Evolutionary conservation across 2,113 vertebrate species (phyloP).

Genomic region (Diadophis punctatus): DNA sequence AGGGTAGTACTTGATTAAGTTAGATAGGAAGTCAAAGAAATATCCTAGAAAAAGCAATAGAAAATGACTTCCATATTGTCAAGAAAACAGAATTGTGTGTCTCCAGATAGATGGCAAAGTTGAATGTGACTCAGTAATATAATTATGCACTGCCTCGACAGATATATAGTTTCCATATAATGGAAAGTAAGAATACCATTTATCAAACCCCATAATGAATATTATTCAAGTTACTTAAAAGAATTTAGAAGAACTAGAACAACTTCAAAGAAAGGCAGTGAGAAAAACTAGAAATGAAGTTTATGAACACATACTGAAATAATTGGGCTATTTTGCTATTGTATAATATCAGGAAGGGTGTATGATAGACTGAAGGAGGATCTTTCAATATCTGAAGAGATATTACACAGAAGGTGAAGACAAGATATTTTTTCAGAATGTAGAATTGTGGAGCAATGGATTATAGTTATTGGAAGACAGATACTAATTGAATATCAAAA

Average conservation of each 20-base stretch:
- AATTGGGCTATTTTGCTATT: neutral
- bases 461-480: neutral
- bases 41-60: neutral
- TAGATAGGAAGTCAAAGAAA: neutral
- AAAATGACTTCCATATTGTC: neutral
- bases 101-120: neutral
- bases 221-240: neutral
- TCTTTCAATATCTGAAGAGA: neutral
- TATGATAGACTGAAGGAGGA: neutral
- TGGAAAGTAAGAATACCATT: neutral
- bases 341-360: neutral
- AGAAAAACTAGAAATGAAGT: neutral
- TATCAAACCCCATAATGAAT: neutral
- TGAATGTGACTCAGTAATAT: neutral
- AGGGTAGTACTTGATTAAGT: neutral
- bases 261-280: neutral
- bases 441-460: neutral
- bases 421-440: neutral
- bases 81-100: neutral
- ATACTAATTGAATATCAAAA: neutral
- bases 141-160: neutral
- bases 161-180: neutral
- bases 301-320: neutral
- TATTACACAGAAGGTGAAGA: neutral
- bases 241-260: neutral